Percentiles rank a stretch among this genome's conserved stretches.
These are phyloP conservation scores for Phengaris arion DNA, from an alignment of 2,888 invertebrate genomes.

Conservation along the genomic window DNA sequence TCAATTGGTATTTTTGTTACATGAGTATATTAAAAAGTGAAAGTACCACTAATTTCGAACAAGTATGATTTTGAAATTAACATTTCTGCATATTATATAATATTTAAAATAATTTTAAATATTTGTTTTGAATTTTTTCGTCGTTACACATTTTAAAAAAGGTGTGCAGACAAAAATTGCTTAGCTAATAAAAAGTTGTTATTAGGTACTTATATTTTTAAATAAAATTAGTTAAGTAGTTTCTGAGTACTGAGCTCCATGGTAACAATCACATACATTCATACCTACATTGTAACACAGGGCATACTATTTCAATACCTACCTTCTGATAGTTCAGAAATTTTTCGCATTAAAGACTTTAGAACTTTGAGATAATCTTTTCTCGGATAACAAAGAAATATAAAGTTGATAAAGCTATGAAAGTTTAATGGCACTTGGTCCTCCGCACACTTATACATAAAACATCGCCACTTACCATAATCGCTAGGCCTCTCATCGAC, in stretches of 20 bases:
- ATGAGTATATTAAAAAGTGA: not conserved
- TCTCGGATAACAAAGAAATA: constrained; percentile 15
- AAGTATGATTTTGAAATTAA: not conserved
- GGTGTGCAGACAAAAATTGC: too few relatives aligned
- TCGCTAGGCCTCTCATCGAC: constrained; percentile 43
- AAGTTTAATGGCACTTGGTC: constrained; percentile 58
- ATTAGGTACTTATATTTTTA: too few relatives aligned
- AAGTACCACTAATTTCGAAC: not conserved
- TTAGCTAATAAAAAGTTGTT: too few relatives aligned
- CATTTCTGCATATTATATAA: too few relatives aligned
- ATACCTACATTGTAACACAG: too few relatives aligned
- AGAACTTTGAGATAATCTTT: not conserved
- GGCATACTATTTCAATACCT: too few relatives aligned
- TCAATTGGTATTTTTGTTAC: not conserved
- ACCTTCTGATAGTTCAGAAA: not conserved
- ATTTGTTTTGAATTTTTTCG: too few relatives aligned
- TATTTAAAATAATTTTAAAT: too few relatives aligned
- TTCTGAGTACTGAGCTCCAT: too few relatives aligned
- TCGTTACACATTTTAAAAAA: too few relatives aligned
- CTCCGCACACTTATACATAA: constrained; percentile 58
- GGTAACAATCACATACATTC: too few relatives aligned
- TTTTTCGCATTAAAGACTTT: not conserved
- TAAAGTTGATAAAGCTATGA: constrained; percentile 56
- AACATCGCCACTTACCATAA: constrained; percentile 59
- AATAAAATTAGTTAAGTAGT: too few relatives aligned